A percentile compares a stretch with the other conserved stretches of the same genome.
Evolutionary conservation across 92 coral and sea anemone genomes (phyloP).

Genomic region (Hydrozoanthus gracilis): DNA sequence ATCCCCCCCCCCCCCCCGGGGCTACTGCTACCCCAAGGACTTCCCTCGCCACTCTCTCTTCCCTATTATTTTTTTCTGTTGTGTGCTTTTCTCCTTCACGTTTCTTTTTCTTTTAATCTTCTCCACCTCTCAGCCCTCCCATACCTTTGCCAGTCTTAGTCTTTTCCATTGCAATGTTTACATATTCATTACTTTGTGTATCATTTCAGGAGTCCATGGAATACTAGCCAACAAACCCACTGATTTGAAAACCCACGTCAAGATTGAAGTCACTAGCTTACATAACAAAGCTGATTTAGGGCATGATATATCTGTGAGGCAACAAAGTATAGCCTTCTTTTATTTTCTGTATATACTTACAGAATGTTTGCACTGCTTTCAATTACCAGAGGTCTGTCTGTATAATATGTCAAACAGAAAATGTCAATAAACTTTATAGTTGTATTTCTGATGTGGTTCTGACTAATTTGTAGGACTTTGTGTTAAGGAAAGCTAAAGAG

Average conservation of each 20-base stretch:
- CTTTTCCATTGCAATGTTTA: too few species aligned
- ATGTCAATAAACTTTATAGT: constrained; percentile 49
- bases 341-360: constrained; percentile 45
- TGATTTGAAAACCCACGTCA: neutral
- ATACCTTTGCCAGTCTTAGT: too few species aligned
- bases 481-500: neutral
- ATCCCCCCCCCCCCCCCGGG: too few species aligned
- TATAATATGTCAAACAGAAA: constrained; percentile 40
- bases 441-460: constrained; percentile 8
- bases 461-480: neutral
- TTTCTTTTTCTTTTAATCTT: too few species aligned
- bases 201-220: constrained; percentile 36
- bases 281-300: constrained; percentile 35
- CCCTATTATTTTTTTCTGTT: too few species aligned
- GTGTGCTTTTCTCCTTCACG: too few species aligned
- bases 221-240: neutral
- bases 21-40: too few species aligned
- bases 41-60: too few species aligned
- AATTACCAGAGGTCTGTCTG: constrained; percentile 42
- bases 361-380: constrained; percentile 47
- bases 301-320: constrained; percentile 23
- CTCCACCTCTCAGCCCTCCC: too few species aligned
- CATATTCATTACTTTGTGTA: too few species aligned
- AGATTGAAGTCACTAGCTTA: constrained; percentile 28
- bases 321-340: constrained; percentile 35